phyloP scores from a whole-genome alignment of 2,113 vertebrate species.

The Lutjanus erythropterus region DNA sequence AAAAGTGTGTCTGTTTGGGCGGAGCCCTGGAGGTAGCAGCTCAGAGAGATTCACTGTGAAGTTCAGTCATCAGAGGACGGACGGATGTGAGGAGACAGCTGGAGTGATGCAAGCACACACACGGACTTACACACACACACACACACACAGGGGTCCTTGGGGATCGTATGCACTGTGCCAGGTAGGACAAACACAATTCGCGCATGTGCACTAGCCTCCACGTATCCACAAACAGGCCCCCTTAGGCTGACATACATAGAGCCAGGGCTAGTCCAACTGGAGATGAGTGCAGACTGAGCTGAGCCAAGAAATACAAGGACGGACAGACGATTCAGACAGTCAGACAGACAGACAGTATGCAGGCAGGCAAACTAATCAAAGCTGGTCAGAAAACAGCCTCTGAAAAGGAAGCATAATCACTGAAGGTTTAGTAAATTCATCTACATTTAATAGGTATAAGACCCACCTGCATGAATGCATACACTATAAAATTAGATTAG shows the following conservation, averaged over 20 bases:
- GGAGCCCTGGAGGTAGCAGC: conserved; percentile 47
- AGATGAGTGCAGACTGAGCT: conserved; percentile 27
- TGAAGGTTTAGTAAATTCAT: too few relatives aligned
- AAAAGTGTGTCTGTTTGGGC: conserved; percentile 41
- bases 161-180: conserved; percentile 54
- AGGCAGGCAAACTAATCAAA: conserved; percentile 1
- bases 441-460: neutral
- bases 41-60: conserved; percentile 47
- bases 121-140: neutral
- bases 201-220: conserved; percentile 20
- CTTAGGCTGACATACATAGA: conserved; percentile 60
- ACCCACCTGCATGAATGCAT: neutral
- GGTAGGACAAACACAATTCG: conserved; percentile 58
- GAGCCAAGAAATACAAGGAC: conserved; percentile 48
- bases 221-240: conserved; percentile 41
- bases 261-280: conserved; percentile 42
- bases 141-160: conserved; percentile 25
- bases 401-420: neutral
- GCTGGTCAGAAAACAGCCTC: neutral
- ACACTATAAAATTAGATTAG: conserved; percentile 9
- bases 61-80: conserved; percentile 60
- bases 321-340: neutral
- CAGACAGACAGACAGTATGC: neutral
- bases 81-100: conserved; percentile 73
- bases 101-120: conserved; percentile 48